These are phyloP conservation scores for Rhyzopertha dominica DNA, from an alignment of 1,140 invertebrate genomes.

Conservation along the genomic window DNA sequence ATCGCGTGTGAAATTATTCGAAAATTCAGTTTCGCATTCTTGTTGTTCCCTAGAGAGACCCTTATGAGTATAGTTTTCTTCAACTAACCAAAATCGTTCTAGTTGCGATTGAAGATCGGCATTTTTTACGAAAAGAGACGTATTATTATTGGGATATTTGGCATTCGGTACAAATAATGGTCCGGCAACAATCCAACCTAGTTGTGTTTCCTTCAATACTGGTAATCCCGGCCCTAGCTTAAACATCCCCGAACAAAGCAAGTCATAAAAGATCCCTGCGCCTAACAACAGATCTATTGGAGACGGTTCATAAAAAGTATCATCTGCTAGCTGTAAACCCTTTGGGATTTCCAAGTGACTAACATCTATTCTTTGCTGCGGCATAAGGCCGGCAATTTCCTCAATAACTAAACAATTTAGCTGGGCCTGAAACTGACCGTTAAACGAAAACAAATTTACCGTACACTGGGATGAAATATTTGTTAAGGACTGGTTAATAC, in stretches of 20 bases:
- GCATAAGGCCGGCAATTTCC: slow-evolving; percentile 2
- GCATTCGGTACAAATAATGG: neutral
- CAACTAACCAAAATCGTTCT: slow-evolving; percentile 14
- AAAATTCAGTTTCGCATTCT: slow-evolving; percentile 21
- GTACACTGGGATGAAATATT: neutral
- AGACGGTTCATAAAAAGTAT: slow-evolving; percentile 23
- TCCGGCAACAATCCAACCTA: slow-evolving; percentile 30
- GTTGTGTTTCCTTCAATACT: slow-evolving; percentile 30
- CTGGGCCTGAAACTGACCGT: slow-evolving; percentile 5
- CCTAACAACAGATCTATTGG: slow-evolving; percentile 31
- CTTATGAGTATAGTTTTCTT: slow-evolving; percentile 1
- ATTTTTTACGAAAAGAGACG: slow-evolving; percentile 1
- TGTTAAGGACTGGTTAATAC: slow-evolving; percentile 9
- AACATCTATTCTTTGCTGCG: slow-evolving; percentile 9
- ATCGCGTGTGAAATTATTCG: slow-evolving; percentile 5
- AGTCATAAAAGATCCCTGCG: slow-evolving; percentile 29
- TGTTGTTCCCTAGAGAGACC: slow-evolving; percentile 14
- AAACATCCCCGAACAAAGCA: slow-evolving; percentile 26
- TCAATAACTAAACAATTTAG: slow-evolving; percentile 13
- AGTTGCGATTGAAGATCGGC: slow-evolving; percentile 3
- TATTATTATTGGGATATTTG: too few species aligned
- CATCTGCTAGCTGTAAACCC: slow-evolving; percentile 30
- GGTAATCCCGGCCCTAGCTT: slow-evolving; percentile 23
- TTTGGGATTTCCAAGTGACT: slow-evolving; percentile 22
- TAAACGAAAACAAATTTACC: slow-evolving; percentile 1